These are phyloP conservation scores for Rhynchopsitta pachyrhyncha DNA, from an alignment of 2,113 vertebrate species.

Conservation along the genomic window DNA sequence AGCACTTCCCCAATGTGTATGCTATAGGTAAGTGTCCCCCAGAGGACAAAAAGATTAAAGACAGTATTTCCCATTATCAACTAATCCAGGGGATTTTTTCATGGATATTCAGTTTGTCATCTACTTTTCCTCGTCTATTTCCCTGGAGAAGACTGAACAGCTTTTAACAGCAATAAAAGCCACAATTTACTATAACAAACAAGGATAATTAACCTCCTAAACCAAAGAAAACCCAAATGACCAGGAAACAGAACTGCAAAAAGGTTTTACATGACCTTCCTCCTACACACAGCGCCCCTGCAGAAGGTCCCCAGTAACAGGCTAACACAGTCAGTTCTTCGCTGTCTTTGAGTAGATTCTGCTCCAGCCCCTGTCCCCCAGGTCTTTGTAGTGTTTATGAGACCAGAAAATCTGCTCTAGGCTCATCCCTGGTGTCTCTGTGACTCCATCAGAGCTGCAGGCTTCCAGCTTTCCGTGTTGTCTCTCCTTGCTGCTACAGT, in stretches of 20 bases:
- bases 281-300: not conserved
- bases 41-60: not conserved
- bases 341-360: not conserved
- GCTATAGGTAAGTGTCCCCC: not conserved
- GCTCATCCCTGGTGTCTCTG: not conserved
- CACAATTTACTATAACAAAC: not conserved
- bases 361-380: not conserved
- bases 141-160: not conserved
- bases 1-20: rapidly evolving
- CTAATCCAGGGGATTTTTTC: not conserved
- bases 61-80: not conserved
- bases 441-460: not conserved
- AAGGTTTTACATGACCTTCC: not conserved
- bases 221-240: not conserved
- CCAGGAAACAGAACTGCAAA: not conserved
- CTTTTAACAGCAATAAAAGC: not conserved
- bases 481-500: not conserved
- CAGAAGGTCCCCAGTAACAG: not conserved
- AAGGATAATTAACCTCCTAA: not conserved
- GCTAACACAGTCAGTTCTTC: not conserved
- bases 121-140: not conserved
- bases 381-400: not conserved
- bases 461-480: not conserved
- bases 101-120: not conserved
- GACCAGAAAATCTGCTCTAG: not conserved